Conservation (phyloP, 2,797 vertebrate species). For the Spondyliosoma cantharus region DNA sequence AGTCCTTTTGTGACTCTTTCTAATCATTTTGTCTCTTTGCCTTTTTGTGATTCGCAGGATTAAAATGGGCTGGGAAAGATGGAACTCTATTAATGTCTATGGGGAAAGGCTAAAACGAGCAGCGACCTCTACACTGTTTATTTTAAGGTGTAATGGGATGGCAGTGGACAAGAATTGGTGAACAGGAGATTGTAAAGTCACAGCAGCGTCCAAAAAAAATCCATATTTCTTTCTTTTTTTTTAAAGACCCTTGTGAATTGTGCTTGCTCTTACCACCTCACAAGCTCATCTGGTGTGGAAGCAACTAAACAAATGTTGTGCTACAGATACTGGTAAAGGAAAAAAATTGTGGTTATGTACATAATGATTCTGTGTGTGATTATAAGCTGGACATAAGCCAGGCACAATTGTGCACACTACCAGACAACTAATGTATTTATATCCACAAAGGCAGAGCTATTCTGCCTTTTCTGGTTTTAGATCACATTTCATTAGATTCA, state of each 20-base stretch:
- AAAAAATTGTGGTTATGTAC: background rate
- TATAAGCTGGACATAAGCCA: conserved; percentile 11
- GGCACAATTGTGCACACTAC: background rate
- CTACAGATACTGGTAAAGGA: too few species aligned
- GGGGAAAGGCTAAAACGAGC: conserved; percentile 40
- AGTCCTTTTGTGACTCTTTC: too few species aligned
- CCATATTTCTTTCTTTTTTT: background rate
- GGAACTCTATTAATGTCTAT: conserved; percentile 27
- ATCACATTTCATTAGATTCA: conserved; percentile 44
- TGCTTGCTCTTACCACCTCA: background rate
- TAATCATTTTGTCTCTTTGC: too few species aligned
- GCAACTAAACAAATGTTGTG: background rate
- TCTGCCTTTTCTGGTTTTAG: conserved; percentile 11
- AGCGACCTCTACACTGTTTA: conserved; percentile 41
- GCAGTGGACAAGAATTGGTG: conserved; percentile 1
- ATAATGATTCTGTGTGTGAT: background rate
- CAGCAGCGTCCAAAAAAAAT: background rate
- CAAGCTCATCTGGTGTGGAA: background rate
- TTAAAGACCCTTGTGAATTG: background rate
- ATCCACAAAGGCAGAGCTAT: background rate
- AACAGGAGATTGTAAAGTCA: conserved; percentile 33
- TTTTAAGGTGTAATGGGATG: conserved; percentile 52
- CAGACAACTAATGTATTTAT: background rate
- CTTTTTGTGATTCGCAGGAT: background rate
- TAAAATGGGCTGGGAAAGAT: conserved; percentile 22